Conservation (phyloP, 2,797 vertebrate species). For the Microhierax caerulescens region DNA sequence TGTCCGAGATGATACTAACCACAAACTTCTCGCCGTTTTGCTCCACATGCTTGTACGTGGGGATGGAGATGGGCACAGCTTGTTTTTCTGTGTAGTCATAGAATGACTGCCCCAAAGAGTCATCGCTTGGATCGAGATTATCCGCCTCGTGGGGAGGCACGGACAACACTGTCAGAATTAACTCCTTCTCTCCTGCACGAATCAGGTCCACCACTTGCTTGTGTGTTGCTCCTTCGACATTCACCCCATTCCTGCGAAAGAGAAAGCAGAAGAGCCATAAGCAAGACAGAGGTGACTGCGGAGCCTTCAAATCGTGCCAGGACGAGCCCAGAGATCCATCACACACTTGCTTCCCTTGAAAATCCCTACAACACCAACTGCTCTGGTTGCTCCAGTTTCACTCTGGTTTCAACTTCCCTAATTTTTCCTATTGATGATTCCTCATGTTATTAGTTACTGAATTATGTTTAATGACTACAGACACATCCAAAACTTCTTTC, state of each 20-base stretch:
- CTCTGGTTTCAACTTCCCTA: neutral
- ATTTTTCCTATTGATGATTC: accelerated
- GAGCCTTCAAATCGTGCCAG: neutral
- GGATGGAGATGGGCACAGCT: conserved; percentile 95
- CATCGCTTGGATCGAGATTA: conserved; percentile 90
- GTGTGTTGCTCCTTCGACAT: conserved; percentile 95
- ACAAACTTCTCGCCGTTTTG: conserved; percentile 95
- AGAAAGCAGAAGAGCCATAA: conserved; percentile 29
- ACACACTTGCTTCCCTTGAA: accelerated
- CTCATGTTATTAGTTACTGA: neutral
- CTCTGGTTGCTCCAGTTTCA: neutral
- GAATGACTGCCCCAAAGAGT: conserved; percentile 89
- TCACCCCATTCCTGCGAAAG: conserved; percentile 86
- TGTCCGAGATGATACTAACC: conserved; percentile 76
- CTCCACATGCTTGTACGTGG: conserved; percentile 96
- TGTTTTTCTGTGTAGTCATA: conserved; percentile 98
- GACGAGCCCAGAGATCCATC: neutral
- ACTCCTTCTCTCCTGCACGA: conserved; percentile 90
- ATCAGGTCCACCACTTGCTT: conserved; percentile 99
- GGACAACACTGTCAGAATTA: conserved; percentile 90
- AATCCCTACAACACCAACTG: neutral
- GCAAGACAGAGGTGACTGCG: neutral
- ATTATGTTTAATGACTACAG: neutral
- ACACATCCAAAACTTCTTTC: neutral
- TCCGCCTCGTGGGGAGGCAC: conserved; percentile 93